Base-by-base conservation (phyloP, 2,113 vertebrate genomes). In the Toxotes chatareus region DNA sequence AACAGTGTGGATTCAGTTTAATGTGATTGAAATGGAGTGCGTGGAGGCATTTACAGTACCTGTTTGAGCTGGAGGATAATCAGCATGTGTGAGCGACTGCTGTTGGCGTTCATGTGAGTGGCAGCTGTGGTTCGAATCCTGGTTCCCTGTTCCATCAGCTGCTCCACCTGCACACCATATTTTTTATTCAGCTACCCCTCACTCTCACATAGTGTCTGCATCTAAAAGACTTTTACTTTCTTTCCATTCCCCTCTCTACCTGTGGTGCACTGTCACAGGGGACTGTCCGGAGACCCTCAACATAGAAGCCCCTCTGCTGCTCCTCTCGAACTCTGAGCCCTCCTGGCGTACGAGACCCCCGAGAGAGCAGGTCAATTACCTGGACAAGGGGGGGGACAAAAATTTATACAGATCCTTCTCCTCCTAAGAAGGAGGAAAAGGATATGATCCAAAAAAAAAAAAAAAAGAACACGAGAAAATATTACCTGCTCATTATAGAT, bases 11-110 rank as follows among this genome's bases (percentile, higher is more conserved):
- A 36, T 32, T 36, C 31, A 32, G 27, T 27, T 27, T 27, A 27
- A 27, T 27, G 27, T 27, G 36, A 13, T 0, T 40, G 10, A 53
- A 53, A n/a, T 6, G 10, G 17, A 51, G 19, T 51, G 21, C 21
- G 19, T 13, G 3, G 9, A 23, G 23, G 4, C 55, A 13, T 13
- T 31, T 14, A 21, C 36, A 13, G 13, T 21, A 96, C 96, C 96
- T 97, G 96, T 88, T 96, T 96, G 81, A 97, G 94, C 77, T 96
- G 96, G n/a, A 98, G 89, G 71, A 94, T 95, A 65, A 97, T 95
- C 72, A 97, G 94, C 97, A 98, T 96, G 88, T 98, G 97, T 2
- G 96, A 97, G 16, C 96, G 95, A 76, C 97, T 98, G 93, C 97
- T 98, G 91, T 93, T 96, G 88, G 95, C 91, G 1, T 98, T 98